Evolutionary conservation across 2,113 vertebrate species (phyloP).

Genomic region (Stomatorhinus ivindoensis): DNA sequence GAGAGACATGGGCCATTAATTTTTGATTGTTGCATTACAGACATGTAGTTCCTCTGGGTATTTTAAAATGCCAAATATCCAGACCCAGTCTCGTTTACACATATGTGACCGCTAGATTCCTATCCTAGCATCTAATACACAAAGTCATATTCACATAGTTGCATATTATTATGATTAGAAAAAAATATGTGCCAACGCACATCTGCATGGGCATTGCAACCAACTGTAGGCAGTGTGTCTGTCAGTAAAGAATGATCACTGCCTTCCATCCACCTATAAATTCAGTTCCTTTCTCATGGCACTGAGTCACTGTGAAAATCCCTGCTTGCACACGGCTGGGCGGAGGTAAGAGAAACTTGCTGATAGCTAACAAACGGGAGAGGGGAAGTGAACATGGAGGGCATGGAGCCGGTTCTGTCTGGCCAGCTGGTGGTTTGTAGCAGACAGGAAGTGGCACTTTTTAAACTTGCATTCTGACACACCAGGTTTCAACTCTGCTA

Average conservation of each 20-base stretch:
- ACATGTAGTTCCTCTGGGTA: conserved; percentile 7
- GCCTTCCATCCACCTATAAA: background rate
- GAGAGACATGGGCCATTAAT: background rate
- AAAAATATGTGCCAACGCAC: background rate
- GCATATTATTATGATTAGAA: background rate
- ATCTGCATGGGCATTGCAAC: background rate
- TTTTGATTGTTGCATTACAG: conserved; percentile 9
- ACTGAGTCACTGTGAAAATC: background rate
- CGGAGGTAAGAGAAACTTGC: background rate
- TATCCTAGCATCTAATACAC: background rate
- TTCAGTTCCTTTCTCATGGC: conserved; percentile 4
- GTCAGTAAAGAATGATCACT: background rate
- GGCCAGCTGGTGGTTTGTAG: background rate
- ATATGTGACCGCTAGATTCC: background rate
- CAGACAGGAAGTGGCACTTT: background rate
- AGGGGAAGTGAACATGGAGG: background rate
- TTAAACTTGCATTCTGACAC: background rate
- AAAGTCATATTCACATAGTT: background rate
- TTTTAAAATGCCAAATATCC: conserved; percentile 19
- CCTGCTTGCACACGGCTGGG: background rate
- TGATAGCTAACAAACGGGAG: background rate
- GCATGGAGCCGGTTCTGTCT: background rate
- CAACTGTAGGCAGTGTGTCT: background rate
- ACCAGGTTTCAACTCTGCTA: background rate
- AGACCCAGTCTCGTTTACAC: conserved; percentile 3